A percentile compares a stretch with the other conserved stretches of the same genome.
Evolutionary conservation across 1,140 invertebrate species (phyloP).

Genomic region (Conopomorpha cramerella): DNA sequence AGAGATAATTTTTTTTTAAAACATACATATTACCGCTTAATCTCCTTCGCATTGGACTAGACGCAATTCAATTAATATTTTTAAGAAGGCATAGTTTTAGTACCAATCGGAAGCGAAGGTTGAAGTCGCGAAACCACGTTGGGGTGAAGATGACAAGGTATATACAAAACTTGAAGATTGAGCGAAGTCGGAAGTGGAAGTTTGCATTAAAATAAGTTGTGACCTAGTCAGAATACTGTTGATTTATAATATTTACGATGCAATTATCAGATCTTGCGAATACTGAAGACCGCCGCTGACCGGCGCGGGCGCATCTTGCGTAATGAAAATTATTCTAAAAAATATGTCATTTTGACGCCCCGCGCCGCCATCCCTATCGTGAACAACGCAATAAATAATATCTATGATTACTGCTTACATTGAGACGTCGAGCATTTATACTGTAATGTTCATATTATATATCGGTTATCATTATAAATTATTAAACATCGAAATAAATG

Average conservation of each 20-base stretch:
- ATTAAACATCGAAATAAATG: constrained; percentile 58
- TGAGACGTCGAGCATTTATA: constrained; percentile 52
- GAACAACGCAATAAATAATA: constrained; percentile 46
- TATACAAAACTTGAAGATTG: constrained; percentile 33
- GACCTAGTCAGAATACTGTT: constrained; percentile 30
- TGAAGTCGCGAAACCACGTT: too few species aligned
- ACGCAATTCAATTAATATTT: constrained; percentile 41
- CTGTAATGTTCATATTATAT: constrained; percentile 24
- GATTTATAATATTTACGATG: constrained; percentile 17
- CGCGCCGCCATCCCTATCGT: constrained; percentile 16
- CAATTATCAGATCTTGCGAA: constrained; percentile 33
- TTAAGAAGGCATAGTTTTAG: constrained; percentile 57
- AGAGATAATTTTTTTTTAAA: too few species aligned
- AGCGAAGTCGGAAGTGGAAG: constrained; percentile 25
- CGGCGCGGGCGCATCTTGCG: constrained; percentile 2
- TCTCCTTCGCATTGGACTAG: constrained; percentile 58
- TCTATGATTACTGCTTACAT: constrained; percentile 39
- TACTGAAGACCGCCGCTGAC: constrained; percentile 18
- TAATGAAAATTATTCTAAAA: constrained; percentile 41
- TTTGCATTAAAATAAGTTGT: constrained; percentile 52
- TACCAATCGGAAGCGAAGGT: too few species aligned
- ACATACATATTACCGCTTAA: too few species aligned
- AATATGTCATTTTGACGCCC: constrained; percentile 20
- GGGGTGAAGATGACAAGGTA: too few species aligned
- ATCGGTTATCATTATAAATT: constrained; percentile 50